Base-by-base conservation (phyloP, 2,888 invertebrate species). In the Heliconius ismenius region DNA sequence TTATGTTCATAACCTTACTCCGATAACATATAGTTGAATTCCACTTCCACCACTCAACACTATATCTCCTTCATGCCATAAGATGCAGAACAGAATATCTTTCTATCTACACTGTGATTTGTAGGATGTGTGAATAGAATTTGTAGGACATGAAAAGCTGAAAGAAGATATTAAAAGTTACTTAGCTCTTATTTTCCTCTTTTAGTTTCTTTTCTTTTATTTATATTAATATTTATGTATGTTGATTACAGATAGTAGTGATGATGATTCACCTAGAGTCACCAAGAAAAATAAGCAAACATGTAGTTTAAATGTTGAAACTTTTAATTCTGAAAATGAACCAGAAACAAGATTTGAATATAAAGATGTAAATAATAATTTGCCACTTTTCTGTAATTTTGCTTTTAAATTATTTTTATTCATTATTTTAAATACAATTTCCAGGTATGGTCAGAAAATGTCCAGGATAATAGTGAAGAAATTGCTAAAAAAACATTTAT, bases 401-500 rank as follows among this genome's bases (percentile, higher is more conserved):
- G 9, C 10, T 64, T 32, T 64, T 9, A 32, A 32, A 4, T 64
- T 10, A 2, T 10, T 64, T 49, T 64, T 64, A 21, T 28, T 9
- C 1, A 32, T 32, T 32, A 65, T 36, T 65, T 65, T 11, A 11
- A 73, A 75, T 73, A n/a, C 32, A 32, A 60, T 73, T 79, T 83
- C 13, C 79, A 94, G 94, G 91, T 93, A 2, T 94, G 90, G 89
- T 88, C 90, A 26, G 85, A 81, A 15, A 91, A 91, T 77, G 76
- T 86, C 28, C 83, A 85, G 82, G 88, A 91, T 74, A 82, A 91
- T 49, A 92, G 94, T 87, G 92, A 90, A 80, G 92, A 91, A 81
- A 88, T 93, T 82, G 94, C 94, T 18, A 90, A 90, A 81, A 90
- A 92, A 75, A 91, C 95, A 82, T 95, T 95, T 82, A 84, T 92